Evolutionary conservation across 2,113 vertebrate genomes (phyloP).

Genomic region (Polypterus senegalus): DNA sequence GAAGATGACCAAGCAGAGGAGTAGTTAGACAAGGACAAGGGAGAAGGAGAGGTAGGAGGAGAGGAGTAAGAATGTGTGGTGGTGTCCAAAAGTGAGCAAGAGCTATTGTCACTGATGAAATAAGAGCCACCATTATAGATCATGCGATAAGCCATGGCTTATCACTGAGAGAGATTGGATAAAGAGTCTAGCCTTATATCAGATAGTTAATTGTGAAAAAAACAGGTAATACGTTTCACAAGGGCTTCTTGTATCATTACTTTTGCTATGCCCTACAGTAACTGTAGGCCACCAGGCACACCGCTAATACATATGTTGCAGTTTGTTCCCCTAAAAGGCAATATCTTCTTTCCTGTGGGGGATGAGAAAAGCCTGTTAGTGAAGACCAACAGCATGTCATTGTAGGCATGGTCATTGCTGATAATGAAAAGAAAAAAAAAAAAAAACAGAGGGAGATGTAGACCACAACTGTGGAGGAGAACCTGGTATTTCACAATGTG

Average conservation of each 20-base stretch:
- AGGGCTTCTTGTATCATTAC: too few relatives aligned
- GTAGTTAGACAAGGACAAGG: too few relatives aligned
- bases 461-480: slow-evolving; percentile 7
- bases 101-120: slow-evolving; percentile 16
- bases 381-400: slow-evolving; percentile 5
- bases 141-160: slow-evolving; percentile 16
- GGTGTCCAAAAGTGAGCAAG: slow-evolving; percentile 11
- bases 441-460: slow-evolving; percentile 7
- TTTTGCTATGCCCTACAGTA: too few relatives aligned
- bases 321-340: slow-evolving; percentile 13
- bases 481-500: slow-evolving; percentile 13
- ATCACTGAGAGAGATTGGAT: slow-evolving; percentile 15
- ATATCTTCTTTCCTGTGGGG: slow-evolving; percentile 9
- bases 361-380: background rate
- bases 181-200: slow-evolving; percentile 13
- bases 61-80: too few relatives aligned
- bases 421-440: too few relatives aligned
- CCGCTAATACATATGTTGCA: slow-evolving; percentile 10
- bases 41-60: too few relatives aligned
- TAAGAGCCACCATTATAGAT: slow-evolving; percentile 15
- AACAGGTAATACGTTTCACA: slow-evolving; percentile 15
- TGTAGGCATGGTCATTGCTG: slow-evolving; percentile 12
- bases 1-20: too few relatives aligned
- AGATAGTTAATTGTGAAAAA: slow-evolving; percentile 17
- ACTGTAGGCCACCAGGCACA: slow-evolving; percentile 12